Base-by-base conservation (phyloP, 1,140 invertebrate genomes). In the Aphis craccivora region DNA sequence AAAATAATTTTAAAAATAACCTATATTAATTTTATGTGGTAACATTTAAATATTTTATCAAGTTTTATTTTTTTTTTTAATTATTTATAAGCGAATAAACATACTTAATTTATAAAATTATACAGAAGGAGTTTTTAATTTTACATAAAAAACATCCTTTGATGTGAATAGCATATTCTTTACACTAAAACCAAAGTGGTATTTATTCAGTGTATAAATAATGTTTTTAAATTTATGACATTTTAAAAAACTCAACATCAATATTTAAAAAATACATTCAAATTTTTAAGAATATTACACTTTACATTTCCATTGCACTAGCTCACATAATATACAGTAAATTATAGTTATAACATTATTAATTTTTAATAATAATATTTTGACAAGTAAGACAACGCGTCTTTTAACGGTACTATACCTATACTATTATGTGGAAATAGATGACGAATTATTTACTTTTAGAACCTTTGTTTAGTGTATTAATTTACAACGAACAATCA, bases 1-100 rank as follows among this genome's bases (percentile, higher is more conserved):
- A 18, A 76, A 76, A n/a, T 18, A 76, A 76, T 76, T 67, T 76
- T 3, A n/a, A 76, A 67, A 76, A 76, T 20, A 76, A 4, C 14
- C 14, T 67, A 14, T n/a, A n/a, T 51, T 51, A 4, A 2, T 67
- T 18, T n/a, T 76, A n/a, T 76, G 14, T 14, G 30, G 4, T 76
- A 76, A n/a, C n/a, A 76, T n/a, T 76, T 18, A 11, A 76, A 76
- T 20, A n/a, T 7, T 35, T 76, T 6, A n/a, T 76, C 6, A 4
- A 76, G 30, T n/a, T n/a, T n/a, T n/a, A 18, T 18, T 76, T n/a
- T 67, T 67, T 67, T 67, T 76, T n/a, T n/a, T 6, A 67, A 76
- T 76, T 76, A 76, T 76, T 76, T 76, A 76, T 76, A 76, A 76
- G n/a, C 60, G 30, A 76, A 76, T 76, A 76, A n/a, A 76, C 60